A percentile compares a stretch with the other conserved stretches of the same genome.
Conservation (phyloP, 2,888 invertebrate genomes). For the Polyommatus icarus region DNA sequence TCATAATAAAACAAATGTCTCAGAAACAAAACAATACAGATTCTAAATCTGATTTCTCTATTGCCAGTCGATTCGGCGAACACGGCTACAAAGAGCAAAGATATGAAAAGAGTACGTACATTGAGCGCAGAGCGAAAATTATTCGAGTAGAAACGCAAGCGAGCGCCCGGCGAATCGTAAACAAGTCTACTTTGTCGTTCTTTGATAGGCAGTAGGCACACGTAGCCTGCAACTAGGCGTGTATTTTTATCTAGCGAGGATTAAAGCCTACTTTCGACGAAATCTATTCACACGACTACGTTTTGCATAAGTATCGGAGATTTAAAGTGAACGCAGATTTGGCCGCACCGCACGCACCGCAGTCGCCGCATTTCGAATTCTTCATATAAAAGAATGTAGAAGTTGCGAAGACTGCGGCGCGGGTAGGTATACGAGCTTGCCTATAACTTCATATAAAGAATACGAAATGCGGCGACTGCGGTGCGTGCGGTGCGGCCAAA, state of each 20-base stretch:
- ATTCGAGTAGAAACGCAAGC: constrained; percentile 34
- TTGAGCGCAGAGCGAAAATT: constrained; percentile 31
- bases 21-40: neutral
- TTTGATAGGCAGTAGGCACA: constrained; percentile 33
- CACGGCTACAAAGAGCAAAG: constrained; percentile 32
- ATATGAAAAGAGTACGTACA: constrained; percentile 32
- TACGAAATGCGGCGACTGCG: too few relatives aligned
- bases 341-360: too few relatives aligned
- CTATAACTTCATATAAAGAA: too few relatives aligned
- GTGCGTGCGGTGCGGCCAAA: too few relatives aligned
- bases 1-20: too few relatives aligned
- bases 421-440: too few relatives aligned
- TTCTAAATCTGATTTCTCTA: constrained; percentile 26
- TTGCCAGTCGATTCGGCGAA: constrained; percentile 28
- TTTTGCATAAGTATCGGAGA: too few relatives aligned
- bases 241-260: constrained; percentile 12
- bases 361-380: too few relatives aligned
- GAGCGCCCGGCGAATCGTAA: constrained; percentile 34
- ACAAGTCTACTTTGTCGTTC: constrained; percentile 34
- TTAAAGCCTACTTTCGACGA: neutral
- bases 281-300: too few relatives aligned
- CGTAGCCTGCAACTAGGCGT: constrained; percentile 16
- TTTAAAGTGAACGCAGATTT: too few relatives aligned
- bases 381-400: too few relatives aligned
- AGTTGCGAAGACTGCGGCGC: too few relatives aligned